Base-by-base conservation (phyloP, 2,888 invertebrate genomes). In the Eudasyphora cyanicolor region DNA sequence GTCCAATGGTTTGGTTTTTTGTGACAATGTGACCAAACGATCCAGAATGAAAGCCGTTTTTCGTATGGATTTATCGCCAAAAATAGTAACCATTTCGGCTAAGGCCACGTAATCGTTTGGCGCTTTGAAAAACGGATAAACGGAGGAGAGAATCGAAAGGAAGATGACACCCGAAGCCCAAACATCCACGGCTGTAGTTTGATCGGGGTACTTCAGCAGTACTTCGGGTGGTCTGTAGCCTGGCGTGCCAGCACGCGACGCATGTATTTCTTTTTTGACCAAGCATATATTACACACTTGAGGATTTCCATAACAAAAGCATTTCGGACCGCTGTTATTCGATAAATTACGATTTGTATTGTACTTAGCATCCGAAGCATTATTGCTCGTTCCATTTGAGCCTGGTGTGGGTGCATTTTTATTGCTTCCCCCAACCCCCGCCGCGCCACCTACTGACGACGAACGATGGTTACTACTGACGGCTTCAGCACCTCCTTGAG, bases 121-220 rank as follows among this genome's bases (percentile, higher is more conserved):
- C 24, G 97, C 96, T 87, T 96, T 95, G 91, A 98, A 96, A 91
- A 98, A 96, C 73, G 97, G 97, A 93, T 96, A 97, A 12, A 97
- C 95, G 54, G 95, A 95, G 87, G 96, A 95, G 45, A 98, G 93
- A 86, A 97, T 93, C 71, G 95, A 95, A 5, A 96, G 93, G 89
- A 98, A 94, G 87, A 98, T 97, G 70, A 98, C 95, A 79, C 98
- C 98, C 57, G 95, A 94, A 69, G 98, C 96, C 98, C 98, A 98
- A 88, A 97, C 93, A 92, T 98, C 98, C 86, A 98, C 96, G 83
- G 96, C 96, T 88, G 96, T 95, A 38, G 95, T 95, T 93, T 98
- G 98, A 82, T 94, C 93, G n/a, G 94, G 93, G 90, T 94, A 95
- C 92, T 97, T 97, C 35, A 98, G 93, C 86, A 97, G 92, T 87